Base-by-base conservation (phyloP, 2,113 vertebrate species). In the Myiozetetes cayanensis region DNA sequence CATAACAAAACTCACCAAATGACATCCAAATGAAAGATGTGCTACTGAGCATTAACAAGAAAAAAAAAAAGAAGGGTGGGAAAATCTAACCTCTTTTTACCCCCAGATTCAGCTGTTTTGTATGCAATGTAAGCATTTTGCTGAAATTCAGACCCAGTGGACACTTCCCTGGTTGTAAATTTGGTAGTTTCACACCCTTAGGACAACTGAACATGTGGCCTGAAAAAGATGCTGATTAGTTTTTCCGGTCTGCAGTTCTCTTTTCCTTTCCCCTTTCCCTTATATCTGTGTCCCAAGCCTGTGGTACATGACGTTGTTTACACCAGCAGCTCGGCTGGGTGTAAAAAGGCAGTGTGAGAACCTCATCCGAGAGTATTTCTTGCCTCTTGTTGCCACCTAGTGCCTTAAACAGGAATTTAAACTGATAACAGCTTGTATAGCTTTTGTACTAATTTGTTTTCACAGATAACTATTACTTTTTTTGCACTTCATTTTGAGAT, bases 321-420 rank as follows among this genome's bases (percentile, higher is more conserved):
- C 43, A 39, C 5, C 43, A 33, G 4, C n/a, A 68, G 58, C 72
- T 89, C 41, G 22, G 52, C 15, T 53, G 27, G 41, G 33, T 52
- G 52, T 49, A 39, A 35, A 39, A 46, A 62, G 5, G n/a, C 43
- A 46, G 8, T 2, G 13, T 1, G 0, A 53, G 28, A 3, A 0
- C 39, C 3, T 75, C 50, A 6, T 31, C 4, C 23, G 8, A 10
- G 33, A 65, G 30, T 14, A 68, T 93, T 94, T 70, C 65, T 88
- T 94, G 89, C 79, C 74, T 78, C 53, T 50, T 90, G 61, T 83
- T 95, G 93, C 97, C 97, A 93, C 78, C 95, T 96, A 95, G 96
- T 81, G 95, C 94, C 92, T 30, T 61, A 66, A 61, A 18, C 10
- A 35, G 77, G 89, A 71, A 94, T 91, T 94, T 85, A 68, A 91